Evolutionary conservation across 1,140 invertebrate species (phyloP), one percentile per base, ranked within the genome.

Genomic region (Gonatopus flavifemur): DNA sequence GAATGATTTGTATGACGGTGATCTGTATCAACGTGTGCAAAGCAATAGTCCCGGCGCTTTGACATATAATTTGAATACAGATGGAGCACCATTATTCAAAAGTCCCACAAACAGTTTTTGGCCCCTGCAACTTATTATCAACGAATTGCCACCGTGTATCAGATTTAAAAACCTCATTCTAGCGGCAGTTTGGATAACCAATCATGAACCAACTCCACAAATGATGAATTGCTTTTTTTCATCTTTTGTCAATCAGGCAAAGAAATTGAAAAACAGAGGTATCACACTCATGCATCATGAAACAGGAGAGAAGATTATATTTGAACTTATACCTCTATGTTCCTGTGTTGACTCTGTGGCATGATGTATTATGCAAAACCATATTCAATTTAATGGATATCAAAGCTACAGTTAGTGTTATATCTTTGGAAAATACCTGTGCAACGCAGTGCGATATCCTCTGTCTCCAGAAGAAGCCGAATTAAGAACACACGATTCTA

Each of bases 331-430:
- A n/a, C n/a, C n/a, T n/a, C n/a, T n/a, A n/a, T n/a, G n/a, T n/a
- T 55, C 40, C 33, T 30, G 48, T 12, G 57, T 64, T 10, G 61
- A 59, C 35, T 65, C 56, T 12, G 47, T 55, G 24, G 57, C 55
- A 31, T 48, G 59, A 44, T 44, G 56, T 13, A 31, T 59, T 31
- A 10, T 59, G 24, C 56, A 62, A 39, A 59, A 65, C 47, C 21
- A 55, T 7, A 13, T 59, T 5, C 59, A 59, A 33, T 56, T 49
- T n/a, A n/a, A n/a, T n/a, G n/a, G n/a, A n/a, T n/a, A n/a, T n/a
- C n/a, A n/a, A n/a, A n/a, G n/a, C n/a, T 32, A 62, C n/a, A n/a
- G n/a, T 42, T 65, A 59, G 59, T 65, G 62, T 48, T 62, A 64
- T 31, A n/a, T n/a, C n/a, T n/a, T n/a, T n/a, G n/a, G n/a, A n/a